A percentile compares a stretch with the other conserved stretches of the same genome.
These are phyloP conservation scores for Lytechinus pictus DNA, from an alignment of 35 echinoderm and acorn worm genomes.

Conservation along the genomic window DNA sequence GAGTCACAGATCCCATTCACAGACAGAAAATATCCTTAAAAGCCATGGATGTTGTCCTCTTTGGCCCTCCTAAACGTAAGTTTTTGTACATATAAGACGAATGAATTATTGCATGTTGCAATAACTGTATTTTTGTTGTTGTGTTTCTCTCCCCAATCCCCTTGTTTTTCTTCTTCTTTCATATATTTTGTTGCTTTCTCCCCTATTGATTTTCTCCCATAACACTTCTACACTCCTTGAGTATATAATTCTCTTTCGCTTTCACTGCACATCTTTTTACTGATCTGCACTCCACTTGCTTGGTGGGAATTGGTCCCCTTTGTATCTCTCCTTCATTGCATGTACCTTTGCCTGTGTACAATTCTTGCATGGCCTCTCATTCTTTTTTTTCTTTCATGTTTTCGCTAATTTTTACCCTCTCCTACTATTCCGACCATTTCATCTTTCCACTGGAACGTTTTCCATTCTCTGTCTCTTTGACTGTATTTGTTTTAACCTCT, in stretches of 20 bases:
- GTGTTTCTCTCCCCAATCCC: background rate
- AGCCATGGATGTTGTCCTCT: constrained; percentile 97
- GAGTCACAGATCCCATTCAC: constrained; percentile 86
- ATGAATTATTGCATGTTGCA: background rate
- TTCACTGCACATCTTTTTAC: background rate
- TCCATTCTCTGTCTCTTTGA: background rate
- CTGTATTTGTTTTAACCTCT: background rate
- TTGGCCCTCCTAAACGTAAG: constrained; percentile 99
- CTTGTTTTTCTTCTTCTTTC: background rate
- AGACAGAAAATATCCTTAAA: constrained; percentile 94
- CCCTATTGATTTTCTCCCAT: background rate
- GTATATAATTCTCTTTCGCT: background rate
- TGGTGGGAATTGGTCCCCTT: background rate
- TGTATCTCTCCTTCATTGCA: background rate
- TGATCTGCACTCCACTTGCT: background rate
- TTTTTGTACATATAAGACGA: background rate
- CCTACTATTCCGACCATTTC: background rate
- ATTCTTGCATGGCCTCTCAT: no score
- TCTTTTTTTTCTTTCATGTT: background rate
- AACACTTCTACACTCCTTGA: background rate
- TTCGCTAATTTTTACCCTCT: background rate
- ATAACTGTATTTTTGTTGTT: constrained; percentile 49
- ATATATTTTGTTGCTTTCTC: background rate
- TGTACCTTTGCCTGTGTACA: background rate
- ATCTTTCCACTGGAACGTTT: background rate